Conservation (phyloP, 2,888 invertebrate genomes). For the Petrolisthes manimaculis region DNA sequence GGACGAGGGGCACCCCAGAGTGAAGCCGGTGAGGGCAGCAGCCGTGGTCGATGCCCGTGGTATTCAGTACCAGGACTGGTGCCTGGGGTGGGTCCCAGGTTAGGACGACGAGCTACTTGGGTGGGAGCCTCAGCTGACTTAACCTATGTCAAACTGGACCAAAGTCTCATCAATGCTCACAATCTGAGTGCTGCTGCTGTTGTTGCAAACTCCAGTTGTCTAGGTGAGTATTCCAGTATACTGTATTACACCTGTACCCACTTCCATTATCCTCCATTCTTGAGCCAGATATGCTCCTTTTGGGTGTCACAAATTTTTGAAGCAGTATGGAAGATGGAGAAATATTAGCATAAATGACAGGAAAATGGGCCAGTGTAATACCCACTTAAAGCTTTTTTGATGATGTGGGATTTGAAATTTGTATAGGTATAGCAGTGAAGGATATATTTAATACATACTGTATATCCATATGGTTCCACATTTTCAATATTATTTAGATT, state of each 20-base stretch:
- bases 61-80: conserved; percentile 80
- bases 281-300: not conserved
- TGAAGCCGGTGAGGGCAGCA: conserved; percentile 74
- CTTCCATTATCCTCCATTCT: not conserved
- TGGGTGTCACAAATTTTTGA: not conserved
- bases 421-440: no score
- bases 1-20: conserved; percentile 73
- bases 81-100: conserved; percentile 85
- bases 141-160: conserved; percentile 92
- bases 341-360: no score
- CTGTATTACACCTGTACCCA: not conserved
- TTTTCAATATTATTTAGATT: not conserved
- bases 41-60: conserved; percentile 69
- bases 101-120: conserved; percentile 92
- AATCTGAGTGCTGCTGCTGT: conserved; percentile 89
- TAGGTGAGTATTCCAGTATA: conserved; percentile 76
- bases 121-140: conserved; percentile 96
- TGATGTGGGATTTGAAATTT: no score
- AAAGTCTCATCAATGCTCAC: conserved; percentile 90
- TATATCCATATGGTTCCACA: not conserved
- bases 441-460: not conserved
- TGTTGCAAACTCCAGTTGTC: conserved; percentile 86
- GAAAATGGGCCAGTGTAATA: no score
- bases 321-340: not conserved
- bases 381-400: no score